Conservation (phyloP, 2,888 invertebrate genomes). For the Drosophila flavopinicola region DNA sequence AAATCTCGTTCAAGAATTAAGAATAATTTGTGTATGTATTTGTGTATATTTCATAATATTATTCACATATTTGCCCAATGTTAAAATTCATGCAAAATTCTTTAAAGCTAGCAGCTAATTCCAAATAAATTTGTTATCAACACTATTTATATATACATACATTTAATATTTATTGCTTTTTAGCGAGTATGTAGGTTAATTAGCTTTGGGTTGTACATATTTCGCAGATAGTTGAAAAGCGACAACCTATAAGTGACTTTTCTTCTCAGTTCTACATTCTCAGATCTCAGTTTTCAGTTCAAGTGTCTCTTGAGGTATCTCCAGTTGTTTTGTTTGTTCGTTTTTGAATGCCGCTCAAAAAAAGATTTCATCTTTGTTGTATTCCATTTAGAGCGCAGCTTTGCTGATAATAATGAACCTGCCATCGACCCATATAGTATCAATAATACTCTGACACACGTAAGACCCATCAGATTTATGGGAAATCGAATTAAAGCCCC, state of each 20-base stretch:
- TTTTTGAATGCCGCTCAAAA: neutral
- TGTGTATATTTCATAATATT: too few relatives aligned
- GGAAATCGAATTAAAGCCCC: neutral
- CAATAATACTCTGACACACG: neutral
- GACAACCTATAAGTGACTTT: neutral
- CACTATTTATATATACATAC: neutral
- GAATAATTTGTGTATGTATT: too few relatives aligned
- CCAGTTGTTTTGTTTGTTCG: neutral
- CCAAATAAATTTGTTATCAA: neutral
- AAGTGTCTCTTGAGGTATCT: neutral
- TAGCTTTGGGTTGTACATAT: neutral
- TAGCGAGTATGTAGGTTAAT: slow-evolving; percentile 24
- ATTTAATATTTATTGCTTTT: neutral
- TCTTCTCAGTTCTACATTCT: neutral
- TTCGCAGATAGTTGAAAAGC: slow-evolving; percentile 17
- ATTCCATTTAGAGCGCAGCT: neutral
- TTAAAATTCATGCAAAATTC: too few relatives aligned
- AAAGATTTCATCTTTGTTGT: neutral
- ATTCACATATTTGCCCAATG: too few relatives aligned
- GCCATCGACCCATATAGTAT: slow-evolving; percentile 54
- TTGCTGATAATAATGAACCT: slow-evolving; percentile 47
- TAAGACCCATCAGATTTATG: neutral
- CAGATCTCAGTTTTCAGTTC: neutral
- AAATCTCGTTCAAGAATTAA: too few relatives aligned
- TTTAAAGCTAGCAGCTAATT: neutral